Base-by-base conservation (phyloP, 2,113 vertebrate species). In the Rhea americana region DNA sequence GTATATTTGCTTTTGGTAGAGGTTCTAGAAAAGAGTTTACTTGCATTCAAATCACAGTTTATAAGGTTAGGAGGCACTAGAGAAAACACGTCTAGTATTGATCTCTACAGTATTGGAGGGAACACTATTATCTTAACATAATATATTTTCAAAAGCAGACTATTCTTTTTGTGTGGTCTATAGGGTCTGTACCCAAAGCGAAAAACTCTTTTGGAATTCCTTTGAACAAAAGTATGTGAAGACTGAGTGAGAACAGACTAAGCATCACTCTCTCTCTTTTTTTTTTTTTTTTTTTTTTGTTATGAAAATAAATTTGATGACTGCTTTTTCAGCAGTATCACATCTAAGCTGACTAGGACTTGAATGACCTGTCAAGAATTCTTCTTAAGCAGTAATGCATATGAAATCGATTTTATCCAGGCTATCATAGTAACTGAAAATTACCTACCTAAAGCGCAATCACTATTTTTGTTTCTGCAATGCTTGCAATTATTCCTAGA, bases 261-360 rank as follows among this genome's bases (percentile, higher is more conserved):
- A 2, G 0, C 11, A 19, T 2, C 3, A 0, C 4, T 11, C 4
- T 5, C 35, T 35, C 35, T 35, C 35, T 35, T 6, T 35, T 35
- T 35, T 35, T 35, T 35, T 35, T 35, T 35, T 35, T 35, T 61
- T 72, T 30, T 30, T 58, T 73, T 8, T 39, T 82, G 73, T 53
- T 74, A 26, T 20, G 62, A 67, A 89, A 66, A 18, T 55, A 74
- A 83, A 73, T 58, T 85, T 90, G 6, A 37, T 72, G 63, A n/a
- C 2, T 3, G 47, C 0, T 10, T 83, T 91, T 77, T 48, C 11
- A 84, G 22, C 45, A 72, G 62, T 55, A 5, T 53, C 15, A 11
- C n/a, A 59, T 51, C 35, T 45, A 68, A 68, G n/a, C 61, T 83
- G 66, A 11, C 37, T 53, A 32, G 72, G 48, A 85, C 22, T 84